Conservation (phyloP, 2,797 vertebrate genomes). For the Columba guinea region DNA sequence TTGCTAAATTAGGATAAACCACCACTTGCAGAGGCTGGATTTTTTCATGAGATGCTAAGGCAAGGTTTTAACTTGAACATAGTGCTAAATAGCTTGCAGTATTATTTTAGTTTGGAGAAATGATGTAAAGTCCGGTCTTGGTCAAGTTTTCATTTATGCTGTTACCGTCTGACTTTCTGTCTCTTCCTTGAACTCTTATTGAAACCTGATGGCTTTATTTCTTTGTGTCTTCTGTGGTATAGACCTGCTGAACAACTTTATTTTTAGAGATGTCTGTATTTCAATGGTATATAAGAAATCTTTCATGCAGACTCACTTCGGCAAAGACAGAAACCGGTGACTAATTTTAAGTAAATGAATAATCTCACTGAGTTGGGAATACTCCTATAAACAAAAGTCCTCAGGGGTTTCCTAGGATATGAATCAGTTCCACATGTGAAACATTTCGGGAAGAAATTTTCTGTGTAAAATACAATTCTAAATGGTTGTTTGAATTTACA, state of each 20-base stretch:
- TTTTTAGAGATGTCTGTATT: not conserved
- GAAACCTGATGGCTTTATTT: not conserved
- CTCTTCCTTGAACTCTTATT: not conserved
- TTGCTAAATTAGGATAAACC: not conserved
- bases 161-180: not conserved
- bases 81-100: not conserved
- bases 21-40: not conserved
- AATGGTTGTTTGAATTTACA: not conserved
- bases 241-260: not conserved
- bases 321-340: not conserved
- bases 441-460: not conserved
- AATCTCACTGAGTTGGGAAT: conserved; percentile 23
- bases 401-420: not conserved
- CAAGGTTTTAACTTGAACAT: not conserved
- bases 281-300: not conserved
- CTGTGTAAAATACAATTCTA: not conserved
- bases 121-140: not conserved
- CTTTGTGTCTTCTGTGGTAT: not conserved
- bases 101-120: not conserved
- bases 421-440: conserved; percentile 25
- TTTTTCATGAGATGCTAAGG: not conserved
- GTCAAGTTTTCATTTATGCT: not conserved
- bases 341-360: conserved; percentile 43
- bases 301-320: not conserved
- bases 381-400: not conserved